Evolutionary conservation across 2,797 vertebrate genomes (phyloP), one percentile per base, ranked within the genome.

Genomic region (Pempheris klunzingeri): DNA sequence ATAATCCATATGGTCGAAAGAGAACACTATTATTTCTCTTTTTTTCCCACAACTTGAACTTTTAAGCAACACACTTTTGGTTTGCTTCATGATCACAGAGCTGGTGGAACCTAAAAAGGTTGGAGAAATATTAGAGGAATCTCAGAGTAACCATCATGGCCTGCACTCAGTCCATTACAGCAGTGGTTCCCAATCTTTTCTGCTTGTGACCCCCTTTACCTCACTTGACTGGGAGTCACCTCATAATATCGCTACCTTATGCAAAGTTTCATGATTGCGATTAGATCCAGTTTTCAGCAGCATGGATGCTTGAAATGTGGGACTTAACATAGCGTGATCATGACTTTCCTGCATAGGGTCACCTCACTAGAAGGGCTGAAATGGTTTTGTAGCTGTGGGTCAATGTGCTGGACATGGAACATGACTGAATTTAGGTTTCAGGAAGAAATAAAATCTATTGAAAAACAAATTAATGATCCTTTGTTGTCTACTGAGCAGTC

Each of bases 401-500:
- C 1, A 41, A 20, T 1, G 7, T 8, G 49, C 4, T 52, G 30
- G 18, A 18, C 11, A 24, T 39, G 22, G 24, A 62, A 26, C 24
- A 26, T 5, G 28, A 18, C 28, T 52, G 20, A 59, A 52, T 44
- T 14, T 15, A 52, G 22, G 4, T 13, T 44, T 15, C n/a, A 26
- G 17, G 4, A 5, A 3, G 7, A 41, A 24, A 24, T n/a, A 8
- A 60, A 9, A 7, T 20, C 2, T 24, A 6, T 10, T 22, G 11
- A 52, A 58, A 49, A 78, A 72, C n/a, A 43, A 36, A 55, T 28
- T 4, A 68, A 71, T 52, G 22, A 32, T 62, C 8, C 22, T 28
- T n/a, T 55, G 49, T 34, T 36, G 28, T 9, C 43, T 52, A 72
- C 81, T 62, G 59, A 61, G 22, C 26, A 46, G 24, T 63, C 47